These are phyloP conservation scores for Cyclargus thomasi DNA, from an alignment of 1,140 invertebrate genomes.

Conservation along the genomic window DNA sequence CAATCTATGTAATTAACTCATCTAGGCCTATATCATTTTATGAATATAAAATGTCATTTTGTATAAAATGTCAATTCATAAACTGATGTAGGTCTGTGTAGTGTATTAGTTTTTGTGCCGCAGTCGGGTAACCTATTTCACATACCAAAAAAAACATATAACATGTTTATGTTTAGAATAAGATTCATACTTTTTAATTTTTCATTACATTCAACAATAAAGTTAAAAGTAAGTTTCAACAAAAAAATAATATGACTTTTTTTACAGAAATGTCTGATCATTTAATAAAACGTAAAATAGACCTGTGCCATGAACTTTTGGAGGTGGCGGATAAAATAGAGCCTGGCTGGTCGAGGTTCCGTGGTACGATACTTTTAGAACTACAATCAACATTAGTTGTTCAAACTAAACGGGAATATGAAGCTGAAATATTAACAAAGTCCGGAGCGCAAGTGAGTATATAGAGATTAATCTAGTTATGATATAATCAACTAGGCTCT, in stretches of 20 bases:
- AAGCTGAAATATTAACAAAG: slow-evolving; percentile 72
- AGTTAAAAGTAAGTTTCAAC: neutral
- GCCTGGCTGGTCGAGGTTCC: slow-evolving; percentile 78
- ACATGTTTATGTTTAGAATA: too few relatives aligned
- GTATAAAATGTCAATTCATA: too few relatives aligned
- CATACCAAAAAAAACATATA: too few relatives aligned
- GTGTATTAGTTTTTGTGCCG: too few relatives aligned
- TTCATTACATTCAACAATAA: too few relatives aligned
- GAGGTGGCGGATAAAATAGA: slow-evolving; percentile 78
- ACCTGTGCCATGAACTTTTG: slow-evolving; percentile 80
- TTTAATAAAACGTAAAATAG: slow-evolving; percentile 77
- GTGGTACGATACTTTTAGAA: slow-evolving; percentile 79
- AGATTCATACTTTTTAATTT: too few relatives aligned
- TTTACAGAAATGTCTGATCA: slow-evolving; percentile 77
- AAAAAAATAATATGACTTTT: neutral
- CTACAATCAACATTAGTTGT: slow-evolving; percentile 77
- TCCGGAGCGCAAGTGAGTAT: slow-evolving; percentile 65
- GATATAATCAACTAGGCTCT: too few relatives aligned
- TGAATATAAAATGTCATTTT: too few relatives aligned
- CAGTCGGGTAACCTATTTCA: too few relatives aligned
- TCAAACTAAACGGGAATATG: slow-evolving; percentile 72
- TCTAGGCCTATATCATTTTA: too few relatives aligned
- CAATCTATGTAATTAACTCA: too few relatives aligned
- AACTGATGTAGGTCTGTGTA: too few relatives aligned
- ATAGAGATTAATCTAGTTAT: neutral